phyloP scores from a whole-genome alignment of 92 coral and sea anemone species.

The Parazoanthus swiftii region DNA sequence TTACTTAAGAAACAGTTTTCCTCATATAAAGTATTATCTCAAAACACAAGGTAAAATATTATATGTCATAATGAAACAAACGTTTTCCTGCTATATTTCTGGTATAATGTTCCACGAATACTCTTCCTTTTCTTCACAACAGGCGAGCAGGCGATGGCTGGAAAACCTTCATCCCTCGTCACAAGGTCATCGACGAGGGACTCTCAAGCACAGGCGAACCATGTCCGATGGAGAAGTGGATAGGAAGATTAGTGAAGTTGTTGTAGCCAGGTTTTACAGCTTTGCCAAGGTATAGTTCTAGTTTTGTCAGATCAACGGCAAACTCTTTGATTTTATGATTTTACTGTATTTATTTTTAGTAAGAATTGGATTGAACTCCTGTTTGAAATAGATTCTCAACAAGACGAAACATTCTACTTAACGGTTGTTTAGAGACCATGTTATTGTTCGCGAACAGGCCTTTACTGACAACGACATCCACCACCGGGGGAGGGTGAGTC shows the following conservation, averaged over 20 bases:
- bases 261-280: conserved; percentile 87
- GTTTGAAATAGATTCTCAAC: neutral
- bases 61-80: too few relatives aligned
- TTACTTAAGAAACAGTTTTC: too few relatives aligned
- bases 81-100: too few relatives aligned
- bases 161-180: conserved; percentile 67
- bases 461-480: conserved; percentile 75
- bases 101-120: neutral
- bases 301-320: neutral
- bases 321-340: too few relatives aligned
- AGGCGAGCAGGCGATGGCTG: conserved; percentile 89
- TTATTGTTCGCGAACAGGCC: conserved; percentile 56
- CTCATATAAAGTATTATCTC: too few relatives aligned
- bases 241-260: conserved; percentile 75
- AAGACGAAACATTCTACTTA: neutral
- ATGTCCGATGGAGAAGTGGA: conserved; percentile 77
- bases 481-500: conserved; percentile 68
- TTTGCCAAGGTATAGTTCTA: conserved; percentile 75
- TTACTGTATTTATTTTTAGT: too few relatives aligned
- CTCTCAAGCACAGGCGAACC: conserved; percentile 49
- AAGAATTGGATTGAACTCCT: too few relatives aligned
- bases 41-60: too few relatives aligned
- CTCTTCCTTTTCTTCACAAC: neutral
- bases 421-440: neutral
- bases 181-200: conserved; percentile 51